These are phyloP conservation scores for Nycticebus coucang DNA, from an alignment of 2,113 vertebrate genomes.

Conservation along the genomic window DNA sequence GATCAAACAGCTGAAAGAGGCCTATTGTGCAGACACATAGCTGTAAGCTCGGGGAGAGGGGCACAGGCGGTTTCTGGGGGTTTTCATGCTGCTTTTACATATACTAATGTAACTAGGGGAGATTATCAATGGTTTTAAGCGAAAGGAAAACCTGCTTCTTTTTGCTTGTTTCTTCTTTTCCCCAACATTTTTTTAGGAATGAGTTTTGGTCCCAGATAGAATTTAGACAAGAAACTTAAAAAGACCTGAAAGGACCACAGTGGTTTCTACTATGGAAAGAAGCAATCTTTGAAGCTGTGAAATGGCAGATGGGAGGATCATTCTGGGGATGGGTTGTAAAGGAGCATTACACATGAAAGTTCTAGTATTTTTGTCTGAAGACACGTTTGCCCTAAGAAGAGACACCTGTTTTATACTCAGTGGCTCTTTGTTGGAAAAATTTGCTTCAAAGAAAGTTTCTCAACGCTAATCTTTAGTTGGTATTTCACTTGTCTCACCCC, in stretches of 20 bases:
- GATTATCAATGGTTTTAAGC: constrained; percentile 10
- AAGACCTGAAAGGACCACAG: not conserved
- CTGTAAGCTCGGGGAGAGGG: not conserved
- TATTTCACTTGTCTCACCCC: constrained; percentile 64
- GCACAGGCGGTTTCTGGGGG: not conserved
- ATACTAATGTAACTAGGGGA: not conserved
- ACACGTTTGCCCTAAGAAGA: constrained; percentile 56
- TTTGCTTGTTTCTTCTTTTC: not conserved
- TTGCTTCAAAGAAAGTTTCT: constrained; percentile 55
- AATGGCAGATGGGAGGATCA: constrained; percentile 40
- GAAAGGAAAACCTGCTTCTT: not conserved
- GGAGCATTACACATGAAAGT: constrained; percentile 51
- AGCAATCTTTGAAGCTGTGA: constrained; percentile 65
- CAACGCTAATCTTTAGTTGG: constrained; percentile 61
- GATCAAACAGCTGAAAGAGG: not conserved
- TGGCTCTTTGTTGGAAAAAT: not conserved
- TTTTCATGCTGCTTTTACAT: not conserved
- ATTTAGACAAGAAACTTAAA: constrained; percentile 43
- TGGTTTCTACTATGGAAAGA: constrained; percentile 44
- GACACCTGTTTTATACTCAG: not conserved
- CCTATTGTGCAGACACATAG: not conserved
- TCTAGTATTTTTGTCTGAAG: constrained; percentile 48
- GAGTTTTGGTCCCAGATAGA: constrained; percentile 47
- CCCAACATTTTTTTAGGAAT: constrained; percentile 17
- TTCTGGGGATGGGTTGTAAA: constrained; percentile 57